These are phyloP conservation scores for Zaprionus ornatus DNA, from an alignment of 1,140 invertebrate species.

Conservation along the genomic window DNA sequence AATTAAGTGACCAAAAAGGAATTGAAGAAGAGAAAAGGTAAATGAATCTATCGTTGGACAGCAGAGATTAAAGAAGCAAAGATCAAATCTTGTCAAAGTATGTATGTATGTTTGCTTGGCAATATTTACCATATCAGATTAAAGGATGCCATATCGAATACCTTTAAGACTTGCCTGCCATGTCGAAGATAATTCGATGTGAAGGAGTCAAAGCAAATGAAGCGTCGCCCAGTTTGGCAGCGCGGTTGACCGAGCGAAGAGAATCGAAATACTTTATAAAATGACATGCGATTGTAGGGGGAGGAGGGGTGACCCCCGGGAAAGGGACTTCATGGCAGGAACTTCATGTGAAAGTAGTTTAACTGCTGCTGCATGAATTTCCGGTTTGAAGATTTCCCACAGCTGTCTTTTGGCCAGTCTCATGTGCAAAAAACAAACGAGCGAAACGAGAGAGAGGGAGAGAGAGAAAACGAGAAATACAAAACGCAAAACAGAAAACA, in stretches of 20 bases:
- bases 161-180: neutral
- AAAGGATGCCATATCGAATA: neutral
- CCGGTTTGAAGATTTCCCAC: constrained; percentile 8
- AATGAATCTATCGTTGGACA: neutral
- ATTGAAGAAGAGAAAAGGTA: constrained; percentile 4
- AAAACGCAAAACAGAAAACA: constrained; percentile 7
- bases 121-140: neutral
- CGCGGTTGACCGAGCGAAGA: neutral
- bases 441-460: constrained; percentile 7
- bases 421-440: constrained; percentile 8
- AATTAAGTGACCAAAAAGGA: constrained; percentile 17
- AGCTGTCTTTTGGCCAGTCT: constrained; percentile 11
- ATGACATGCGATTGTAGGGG: neutral
- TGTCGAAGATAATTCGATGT: neutral
- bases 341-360: neutral
- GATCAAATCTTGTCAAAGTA: neutral
- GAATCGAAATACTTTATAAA: neutral
- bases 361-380: constrained; percentile 6
- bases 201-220: neutral
- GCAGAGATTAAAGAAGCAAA: neutral
- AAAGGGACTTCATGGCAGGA: neutral
- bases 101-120: neutral
- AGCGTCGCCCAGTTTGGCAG: neutral
- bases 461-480: constrained; percentile 18
- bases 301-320: neutral